These are phyloP conservation scores for Leptopilina syphax DNA, from an alignment of 2,888 invertebrate genomes.

Conservation along the genomic window DNA sequence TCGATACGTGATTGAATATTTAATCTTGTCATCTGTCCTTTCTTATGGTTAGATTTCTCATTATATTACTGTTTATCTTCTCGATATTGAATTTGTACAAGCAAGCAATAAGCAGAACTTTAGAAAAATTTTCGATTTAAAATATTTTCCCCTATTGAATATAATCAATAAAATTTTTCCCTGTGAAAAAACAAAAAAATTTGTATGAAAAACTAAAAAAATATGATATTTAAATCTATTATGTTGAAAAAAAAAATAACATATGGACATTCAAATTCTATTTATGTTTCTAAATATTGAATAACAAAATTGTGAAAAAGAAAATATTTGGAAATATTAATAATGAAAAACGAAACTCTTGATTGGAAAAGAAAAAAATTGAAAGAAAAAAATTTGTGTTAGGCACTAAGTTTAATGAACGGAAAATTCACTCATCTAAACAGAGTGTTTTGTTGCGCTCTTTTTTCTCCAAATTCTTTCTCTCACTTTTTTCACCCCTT, in stretches of 20 bases:
- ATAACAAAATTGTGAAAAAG: no score
- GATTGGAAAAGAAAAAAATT: not conserved
- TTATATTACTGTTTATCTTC: not conserved
- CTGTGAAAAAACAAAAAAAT: slow-evolving; percentile 37
- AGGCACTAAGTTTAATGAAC: slow-evolving; percentile 47
- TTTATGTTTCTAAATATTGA: no score
- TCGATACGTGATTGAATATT: slow-evolving; percentile 19
- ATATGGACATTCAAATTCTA: not conserved
- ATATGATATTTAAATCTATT: not conserved
- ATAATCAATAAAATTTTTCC: not conserved
- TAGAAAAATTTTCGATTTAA: not conserved
- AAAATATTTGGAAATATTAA: no score
- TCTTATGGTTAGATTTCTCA: not conserved
- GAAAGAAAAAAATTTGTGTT: slow-evolving; percentile 35
- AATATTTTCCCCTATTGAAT: not conserved
- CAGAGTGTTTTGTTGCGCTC: slow-evolving; percentile 58
- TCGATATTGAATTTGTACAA: not conserved
- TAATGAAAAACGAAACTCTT: not conserved
- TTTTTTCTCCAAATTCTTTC: slow-evolving; percentile 51
- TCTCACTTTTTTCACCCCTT: not conserved
- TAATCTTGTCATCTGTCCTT: not conserved
- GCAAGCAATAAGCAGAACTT: not conserved
- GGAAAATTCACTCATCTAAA: slow-evolving; percentile 56
- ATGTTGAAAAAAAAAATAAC: no score
- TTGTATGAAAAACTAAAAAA: no score